Percentiles rank a stretch among this genome's conserved stretches.
These are phyloP conservation scores for Scleropages formosus DNA, from an alignment of 2,797 vertebrate genomes.

Conservation along the genomic window DNA sequence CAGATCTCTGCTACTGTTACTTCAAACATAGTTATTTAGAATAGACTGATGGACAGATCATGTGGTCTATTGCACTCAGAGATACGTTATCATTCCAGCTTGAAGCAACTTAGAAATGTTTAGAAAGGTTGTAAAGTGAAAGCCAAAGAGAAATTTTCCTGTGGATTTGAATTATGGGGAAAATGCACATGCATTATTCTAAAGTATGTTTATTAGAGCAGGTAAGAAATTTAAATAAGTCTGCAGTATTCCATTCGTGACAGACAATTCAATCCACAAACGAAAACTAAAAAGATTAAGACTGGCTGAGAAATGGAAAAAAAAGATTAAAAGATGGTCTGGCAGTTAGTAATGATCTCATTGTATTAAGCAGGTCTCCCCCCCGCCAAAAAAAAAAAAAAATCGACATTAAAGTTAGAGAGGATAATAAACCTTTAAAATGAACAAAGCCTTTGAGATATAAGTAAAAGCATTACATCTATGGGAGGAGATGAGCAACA, in stretches of 20 bases:
- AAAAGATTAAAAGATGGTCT: background rate
- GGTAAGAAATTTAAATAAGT: background rate
- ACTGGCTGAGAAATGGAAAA: background rate
- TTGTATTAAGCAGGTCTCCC: background rate
- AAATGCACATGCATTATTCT: background rate
- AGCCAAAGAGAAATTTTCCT: too few species aligned
- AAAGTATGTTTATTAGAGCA: background rate
- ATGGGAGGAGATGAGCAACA: too few species aligned
- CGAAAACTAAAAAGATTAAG: background rate
- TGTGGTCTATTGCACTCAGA: background rate
- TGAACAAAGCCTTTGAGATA: too few species aligned
- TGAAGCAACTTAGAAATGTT: constrained; percentile 1
- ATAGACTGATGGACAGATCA: too few species aligned
- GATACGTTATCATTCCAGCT: background rate
- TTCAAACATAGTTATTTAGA: too few species aligned
- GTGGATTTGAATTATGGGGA: background rate
- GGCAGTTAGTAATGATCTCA: background rate
- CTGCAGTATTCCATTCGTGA: background rate
- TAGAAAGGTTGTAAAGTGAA: background rate
- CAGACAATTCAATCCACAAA: background rate
- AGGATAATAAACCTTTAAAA: background rate
- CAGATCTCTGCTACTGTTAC: too few species aligned
- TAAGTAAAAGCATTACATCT: too few species aligned
- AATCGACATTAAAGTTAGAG: background rate
- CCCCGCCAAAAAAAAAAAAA: background rate